phyloP scores from a whole-genome alignment of 2,113 vertebrate genomes.

The Pipa parva region DNA sequence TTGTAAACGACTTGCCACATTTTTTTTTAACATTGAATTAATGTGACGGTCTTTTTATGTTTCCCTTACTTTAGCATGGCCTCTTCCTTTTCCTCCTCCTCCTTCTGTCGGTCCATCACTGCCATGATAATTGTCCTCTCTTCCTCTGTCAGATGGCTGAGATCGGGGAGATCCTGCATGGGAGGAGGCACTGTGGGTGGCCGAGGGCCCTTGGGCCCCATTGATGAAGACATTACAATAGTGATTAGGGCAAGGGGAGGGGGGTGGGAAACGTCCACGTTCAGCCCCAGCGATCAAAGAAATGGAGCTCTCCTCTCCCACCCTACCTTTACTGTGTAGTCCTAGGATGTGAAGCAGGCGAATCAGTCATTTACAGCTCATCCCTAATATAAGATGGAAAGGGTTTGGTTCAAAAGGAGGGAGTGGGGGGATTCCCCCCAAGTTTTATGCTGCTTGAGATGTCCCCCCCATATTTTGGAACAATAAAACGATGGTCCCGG shows the following conservation, averaged over 20 bases:
- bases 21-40: constrained; percentile 36
- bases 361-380: neutral
- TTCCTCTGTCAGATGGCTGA: constrained; percentile 97
- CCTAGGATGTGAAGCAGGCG: neutral
- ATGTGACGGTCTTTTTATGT: constrained; percentile 23
- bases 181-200: constrained; percentile 85
- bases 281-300: constrained; percentile 14
- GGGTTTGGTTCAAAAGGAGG: neutral
- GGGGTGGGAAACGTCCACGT: too few species aligned
- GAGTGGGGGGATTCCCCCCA: constrained; percentile 19
- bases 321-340: constrained; percentile 18
- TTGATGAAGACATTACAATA: constrained; percentile 77
- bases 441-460: constrained; percentile 11
- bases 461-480: constrained; percentile 2
- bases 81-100: constrained; percentile 96
- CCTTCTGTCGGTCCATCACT: constrained; percentile 96
- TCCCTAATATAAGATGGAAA: neutral
- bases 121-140: constrained; percentile 95
- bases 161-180: constrained; percentile 92
- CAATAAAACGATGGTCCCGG: neutral
- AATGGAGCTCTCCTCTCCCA: constrained; percentile 27
- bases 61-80: constrained; percentile 96
- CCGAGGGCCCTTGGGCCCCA: constrained; percentile 92
- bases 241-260: neutral
- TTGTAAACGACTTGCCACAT: neutral